Evolutionary conservation across 2,113 vertebrate genomes (phyloP), one percentile per base, ranked within the genome.

Genomic region (Mola mola): DNA sequence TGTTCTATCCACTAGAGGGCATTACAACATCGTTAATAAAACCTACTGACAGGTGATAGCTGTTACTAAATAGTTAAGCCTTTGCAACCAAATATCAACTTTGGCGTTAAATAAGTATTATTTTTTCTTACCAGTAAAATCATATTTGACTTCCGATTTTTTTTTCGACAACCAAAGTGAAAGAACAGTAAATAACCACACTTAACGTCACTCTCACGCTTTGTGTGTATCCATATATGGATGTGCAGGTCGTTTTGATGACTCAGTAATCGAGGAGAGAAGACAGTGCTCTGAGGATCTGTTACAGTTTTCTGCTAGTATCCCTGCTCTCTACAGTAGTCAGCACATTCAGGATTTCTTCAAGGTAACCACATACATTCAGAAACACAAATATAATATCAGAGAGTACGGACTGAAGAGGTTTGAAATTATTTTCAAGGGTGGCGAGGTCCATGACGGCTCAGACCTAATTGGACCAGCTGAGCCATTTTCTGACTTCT

Each of bases 221-320:
- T n/a, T n/a, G n/a, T n/a, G n/a, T n/a, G n/a, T n/a, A n/a, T n/a
- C n/a, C n/a, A n/a, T 37, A 6, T 37, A 5, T 76, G 36, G 10
- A 8, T 66, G 1, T 56, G 41, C 74, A 99, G 97, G 97, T 57
- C 92, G 97, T 67, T 99, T 99, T 88, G 97, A 96, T 81, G 93
- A 95, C 60, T 90, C 92, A 0, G 97, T 99, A 74, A 95, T 99
- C 53, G 96, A 99, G 85, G 95, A 99, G 79, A 93, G 97, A 86
- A 92, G 97, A 62, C 97, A 99, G 85, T 97, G 97, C 59, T 96
- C 96, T 4, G 97, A 99, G 86, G 97, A 99, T 67, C 91, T 99
- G 44, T 89, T 99, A 10, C 97, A 99, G 88, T 99, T 99, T 84
- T 98, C 97, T 46, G 97, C 97, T 61, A 99, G 96, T 76, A 95